phyloP scores from a whole-genome alignment of 2,888 invertebrate genomes.

The Ectobius pallidus region DNA sequence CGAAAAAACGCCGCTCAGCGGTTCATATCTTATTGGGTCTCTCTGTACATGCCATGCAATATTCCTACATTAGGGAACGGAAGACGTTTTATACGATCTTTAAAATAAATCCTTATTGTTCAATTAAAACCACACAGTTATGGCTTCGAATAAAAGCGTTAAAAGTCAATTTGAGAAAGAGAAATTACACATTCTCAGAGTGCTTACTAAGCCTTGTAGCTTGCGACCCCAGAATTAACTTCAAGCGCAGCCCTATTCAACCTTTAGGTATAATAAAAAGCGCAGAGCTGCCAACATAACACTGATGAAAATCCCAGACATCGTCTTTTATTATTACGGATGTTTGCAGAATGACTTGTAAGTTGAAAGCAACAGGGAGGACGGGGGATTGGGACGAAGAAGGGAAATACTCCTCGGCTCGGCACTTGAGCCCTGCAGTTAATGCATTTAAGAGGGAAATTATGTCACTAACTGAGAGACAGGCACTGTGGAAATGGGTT shows the following conservation, averaged over 20 bases:
- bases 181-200: no score
- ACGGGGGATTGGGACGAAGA: neutral
- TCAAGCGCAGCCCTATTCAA: neutral
- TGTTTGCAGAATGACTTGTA: slow-evolving; percentile 3
- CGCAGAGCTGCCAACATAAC: slow-evolving; percentile 1
- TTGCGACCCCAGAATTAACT: neutral
- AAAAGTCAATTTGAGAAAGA: no score
- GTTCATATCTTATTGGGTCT: no score
- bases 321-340: neutral
- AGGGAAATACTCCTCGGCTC: neutral
- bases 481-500: neutral
- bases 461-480: neutral
- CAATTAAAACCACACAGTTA: no score
- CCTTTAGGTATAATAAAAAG: neutral
- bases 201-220: neutral
- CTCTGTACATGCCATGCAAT: no score
- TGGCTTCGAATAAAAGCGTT: no score
- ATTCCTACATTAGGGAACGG: no score
- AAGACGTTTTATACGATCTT: no score
- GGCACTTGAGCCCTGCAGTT: neutral
- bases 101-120: no score
- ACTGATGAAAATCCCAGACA: slow-evolving; percentile 7
- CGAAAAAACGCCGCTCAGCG: no score
- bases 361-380: neutral
- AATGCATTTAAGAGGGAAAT: slow-evolving; percentile 16